Evolutionary conservation across 53 echinoderm and acorn worm genomes (phyloP).

Genomic region (Patiria pectinifera): DNA sequence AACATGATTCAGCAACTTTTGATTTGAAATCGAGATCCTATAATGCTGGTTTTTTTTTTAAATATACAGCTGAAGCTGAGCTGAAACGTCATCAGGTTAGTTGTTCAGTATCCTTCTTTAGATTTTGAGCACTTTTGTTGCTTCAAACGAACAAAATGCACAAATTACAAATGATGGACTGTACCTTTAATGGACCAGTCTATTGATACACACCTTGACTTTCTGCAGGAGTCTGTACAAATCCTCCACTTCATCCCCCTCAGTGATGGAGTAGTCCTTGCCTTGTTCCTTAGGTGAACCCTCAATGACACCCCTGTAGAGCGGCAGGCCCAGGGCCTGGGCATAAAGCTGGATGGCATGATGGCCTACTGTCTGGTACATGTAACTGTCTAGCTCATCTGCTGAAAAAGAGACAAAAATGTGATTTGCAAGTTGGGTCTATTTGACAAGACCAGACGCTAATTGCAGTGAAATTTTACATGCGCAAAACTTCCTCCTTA

Average conservation of each 20-base stretch:
- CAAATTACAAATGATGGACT: neutral
- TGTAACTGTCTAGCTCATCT: constrained; percentile 99
- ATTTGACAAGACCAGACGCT: too few relatives aligned
- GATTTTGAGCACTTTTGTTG: too few relatives aligned
- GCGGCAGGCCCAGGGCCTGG: constrained; percentile 86
- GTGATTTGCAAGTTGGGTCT: too few relatives aligned
- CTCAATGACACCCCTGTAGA: constrained; percentile 78
- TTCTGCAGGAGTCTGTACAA: constrained; percentile 79
- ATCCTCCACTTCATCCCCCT: constrained; percentile 96
- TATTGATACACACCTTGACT: constrained; percentile 69
- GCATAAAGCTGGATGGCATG: constrained; percentile 92
- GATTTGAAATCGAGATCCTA: too few relatives aligned
- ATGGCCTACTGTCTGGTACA: constrained; percentile 97
- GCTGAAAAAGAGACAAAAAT: neutral
- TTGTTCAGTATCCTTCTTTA: too few relatives aligned
- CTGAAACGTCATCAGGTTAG: too few relatives aligned
- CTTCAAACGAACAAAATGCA: too few relatives aligned
- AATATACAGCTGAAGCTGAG: too few relatives aligned
- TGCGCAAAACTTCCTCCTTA: too few relatives aligned
- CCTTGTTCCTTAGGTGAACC: constrained; percentile 72
- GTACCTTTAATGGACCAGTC: neutral
- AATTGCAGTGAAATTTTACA: too few relatives aligned
- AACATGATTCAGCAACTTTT: too few relatives aligned
- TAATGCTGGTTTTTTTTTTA: too few relatives aligned
- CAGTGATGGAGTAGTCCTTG: constrained; percentile 76